Conservation (phyloP, 2,113 vertebrate species). For the Melanostigma gelatinosum region DNA sequence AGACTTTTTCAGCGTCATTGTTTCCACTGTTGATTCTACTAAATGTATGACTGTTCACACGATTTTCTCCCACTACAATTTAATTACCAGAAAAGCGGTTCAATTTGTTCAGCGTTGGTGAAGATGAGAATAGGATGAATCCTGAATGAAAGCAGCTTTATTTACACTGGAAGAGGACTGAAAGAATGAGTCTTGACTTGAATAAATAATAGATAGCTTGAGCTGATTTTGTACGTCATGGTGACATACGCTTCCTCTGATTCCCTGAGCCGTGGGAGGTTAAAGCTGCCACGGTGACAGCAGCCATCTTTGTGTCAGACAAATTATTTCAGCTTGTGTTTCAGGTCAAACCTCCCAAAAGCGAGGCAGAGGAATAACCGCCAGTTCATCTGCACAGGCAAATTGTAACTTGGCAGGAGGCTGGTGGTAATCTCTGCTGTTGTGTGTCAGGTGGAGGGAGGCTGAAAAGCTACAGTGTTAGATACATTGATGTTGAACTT, state of each 20-base stretch:
- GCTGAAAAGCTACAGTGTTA: neutral
- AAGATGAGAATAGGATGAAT: neutral
- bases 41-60: neutral
- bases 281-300: constrained; percentile 11
- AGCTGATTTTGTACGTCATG: neutral
- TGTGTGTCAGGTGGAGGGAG: constrained; percentile 12
- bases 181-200: neutral
- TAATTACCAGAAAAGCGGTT: neutral
- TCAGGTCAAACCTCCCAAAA: constrained; percentile 33
- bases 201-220: neutral
- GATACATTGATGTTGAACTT: neutral
- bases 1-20: neutral
- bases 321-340: constrained; percentile 43
- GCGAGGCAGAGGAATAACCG: constrained; percentile 14
- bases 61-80: constrained; percentile 1
- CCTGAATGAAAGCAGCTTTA: neutral
- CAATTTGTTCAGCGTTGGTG: neutral
- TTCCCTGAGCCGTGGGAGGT: constrained; percentile 30
- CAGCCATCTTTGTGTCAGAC: constrained; percentile 26
- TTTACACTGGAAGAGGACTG: neutral
- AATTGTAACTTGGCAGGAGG: constrained; percentile 29
- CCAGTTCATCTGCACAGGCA: constrained; percentile 41
- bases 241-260: constrained; percentile 21
- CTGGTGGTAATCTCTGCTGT: neutral
- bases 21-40: neutral